Evolutionary conservation across 2,888 invertebrate species (phyloP).

Genomic region (Baronia brevicornis): DNA sequence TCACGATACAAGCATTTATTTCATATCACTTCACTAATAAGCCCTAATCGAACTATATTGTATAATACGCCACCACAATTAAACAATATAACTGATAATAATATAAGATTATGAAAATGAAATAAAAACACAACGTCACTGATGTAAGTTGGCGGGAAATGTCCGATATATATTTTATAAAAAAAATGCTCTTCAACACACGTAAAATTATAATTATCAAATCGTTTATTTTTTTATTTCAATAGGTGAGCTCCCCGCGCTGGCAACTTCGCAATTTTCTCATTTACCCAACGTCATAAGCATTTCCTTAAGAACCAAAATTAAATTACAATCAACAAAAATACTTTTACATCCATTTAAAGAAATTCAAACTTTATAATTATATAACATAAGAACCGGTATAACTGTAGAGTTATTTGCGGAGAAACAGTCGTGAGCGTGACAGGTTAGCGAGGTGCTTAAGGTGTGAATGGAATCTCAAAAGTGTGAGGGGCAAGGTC

Average conservation of each 20-base stretch:
- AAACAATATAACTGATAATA: too few relatives aligned
- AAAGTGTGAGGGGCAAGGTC: constrained; percentile 24
- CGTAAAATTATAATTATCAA: too few relatives aligned
- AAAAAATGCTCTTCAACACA: too few relatives aligned
- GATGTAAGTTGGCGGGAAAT: too few relatives aligned
- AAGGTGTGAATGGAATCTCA: constrained; percentile 34
- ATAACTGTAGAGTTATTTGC: constrained; percentile 11
- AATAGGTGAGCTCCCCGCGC: constrained; percentile 20
- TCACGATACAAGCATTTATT: too few relatives aligned
- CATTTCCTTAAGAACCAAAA: constrained; percentile 34
- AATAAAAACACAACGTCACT: too few relatives aligned
- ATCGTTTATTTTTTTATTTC: constrained; percentile 10
- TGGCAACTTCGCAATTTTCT: constrained; percentile 26
- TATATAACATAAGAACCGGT: constrained; percentile 11
- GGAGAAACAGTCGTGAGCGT: constrained; percentile 26
- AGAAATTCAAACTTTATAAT: constrained; percentile 14
- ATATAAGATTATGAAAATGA: too few relatives aligned
- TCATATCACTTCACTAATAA: too few relatives aligned
- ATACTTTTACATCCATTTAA: constrained; percentile 9
- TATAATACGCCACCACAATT: too few relatives aligned
- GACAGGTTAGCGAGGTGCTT: constrained; percentile 32
- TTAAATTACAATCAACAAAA: constrained; percentile 30
- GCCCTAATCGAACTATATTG: too few relatives aligned
- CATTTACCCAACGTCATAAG: constrained; percentile 34
- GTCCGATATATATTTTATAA: too few relatives aligned